Conservation (phyloP, 1,140 invertebrate species). For the Meloidogyne floridensis region DNA sequence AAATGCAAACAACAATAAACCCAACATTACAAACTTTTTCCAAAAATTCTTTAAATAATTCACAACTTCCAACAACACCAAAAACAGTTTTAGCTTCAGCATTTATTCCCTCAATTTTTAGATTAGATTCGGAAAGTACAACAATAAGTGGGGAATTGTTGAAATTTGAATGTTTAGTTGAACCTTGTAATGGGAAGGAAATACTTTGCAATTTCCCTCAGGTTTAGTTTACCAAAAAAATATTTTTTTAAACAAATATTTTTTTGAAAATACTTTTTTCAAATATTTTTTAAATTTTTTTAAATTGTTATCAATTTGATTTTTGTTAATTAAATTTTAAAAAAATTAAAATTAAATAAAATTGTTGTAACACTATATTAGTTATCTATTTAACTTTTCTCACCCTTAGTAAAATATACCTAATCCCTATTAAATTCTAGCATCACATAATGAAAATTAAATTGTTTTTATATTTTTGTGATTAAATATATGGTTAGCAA, state of each 20-base stretch:
- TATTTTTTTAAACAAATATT: background rate
- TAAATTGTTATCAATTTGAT: too few species aligned
- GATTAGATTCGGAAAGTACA: background rate
- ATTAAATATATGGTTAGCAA: too few species aligned
- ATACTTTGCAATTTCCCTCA: slow-evolving; percentile 7
- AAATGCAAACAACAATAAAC: background rate
- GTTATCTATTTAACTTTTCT: too few species aligned
- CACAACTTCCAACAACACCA: slow-evolving; percentile 1
- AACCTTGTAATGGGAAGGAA: slow-evolving; percentile 14
- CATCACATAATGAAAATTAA: background rate
- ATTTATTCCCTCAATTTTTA: slow-evolving; percentile 24
- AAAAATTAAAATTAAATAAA: too few species aligned
- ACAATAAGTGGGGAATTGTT: slow-evolving; percentile 12
- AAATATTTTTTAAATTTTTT: too few species aligned
- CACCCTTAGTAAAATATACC: too few species aligned
- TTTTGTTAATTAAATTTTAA: too few species aligned
- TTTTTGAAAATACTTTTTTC: background rate
- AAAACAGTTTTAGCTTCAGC: slow-evolving; percentile 24
- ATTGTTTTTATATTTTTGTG: background rate
- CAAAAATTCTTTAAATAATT: background rate
- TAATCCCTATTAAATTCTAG: too few species aligned
- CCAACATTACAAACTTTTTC: background rate
- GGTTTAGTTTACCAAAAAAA: too few species aligned
- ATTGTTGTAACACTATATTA: too few species aligned
- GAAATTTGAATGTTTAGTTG: slow-evolving; percentile 26